Base-by-base conservation (phyloP, 2,113 vertebrate species). In the Sylvietta virens region DNA sequence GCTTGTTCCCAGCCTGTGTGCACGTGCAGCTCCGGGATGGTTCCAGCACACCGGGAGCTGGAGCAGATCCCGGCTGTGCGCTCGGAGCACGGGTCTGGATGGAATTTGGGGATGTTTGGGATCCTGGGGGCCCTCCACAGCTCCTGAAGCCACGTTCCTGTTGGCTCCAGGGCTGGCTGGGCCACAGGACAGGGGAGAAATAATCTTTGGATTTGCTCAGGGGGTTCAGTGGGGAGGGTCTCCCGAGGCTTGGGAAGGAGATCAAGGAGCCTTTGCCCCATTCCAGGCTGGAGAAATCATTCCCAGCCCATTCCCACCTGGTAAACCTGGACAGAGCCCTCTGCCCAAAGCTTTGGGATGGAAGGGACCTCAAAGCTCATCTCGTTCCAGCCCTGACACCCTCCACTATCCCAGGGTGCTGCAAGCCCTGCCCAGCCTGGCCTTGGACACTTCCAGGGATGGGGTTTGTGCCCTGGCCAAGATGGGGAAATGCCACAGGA, bases 161-260 rank as follows among this genome's bases (percentile, higher is more conserved):
- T 61, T 93, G 96, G 90, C 87, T 85, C 19, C 6, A 2, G 31
- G 23, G 77, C 69, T 5, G 44, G 61, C 81, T 95, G 95, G 92
- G 77, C 84, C 77, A 37, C 51, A 3, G 87, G 67, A 74, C 47
- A 87, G 92, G 47, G 70, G 88, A 92, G 95, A 85, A 85, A 79
- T 85, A 82, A 94, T 74, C 50, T 40, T 92, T 88, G 92, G 95
- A 58, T 61, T 42, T 3, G 4, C 56, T 44, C 11, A 66, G 17
- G 53, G 65, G 85, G 48, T 24, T 65, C 47, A 11, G 39, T 15
- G 48, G 39, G 48, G 11, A 35, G 31, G 15, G 37, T 54, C 35
- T 70, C 42, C 1, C 14, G 10, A 67, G 37, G 67, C 12, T 88
- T 40, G 61, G 83, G 85, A 79, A 71, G 31, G 81, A 85, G 66